A percentile compares a stretch with the other conserved stretches of the same genome.
Conservation (phyloP, 2,113 vertebrate genomes). For the Periophthalmodon schlosseri region DNA sequence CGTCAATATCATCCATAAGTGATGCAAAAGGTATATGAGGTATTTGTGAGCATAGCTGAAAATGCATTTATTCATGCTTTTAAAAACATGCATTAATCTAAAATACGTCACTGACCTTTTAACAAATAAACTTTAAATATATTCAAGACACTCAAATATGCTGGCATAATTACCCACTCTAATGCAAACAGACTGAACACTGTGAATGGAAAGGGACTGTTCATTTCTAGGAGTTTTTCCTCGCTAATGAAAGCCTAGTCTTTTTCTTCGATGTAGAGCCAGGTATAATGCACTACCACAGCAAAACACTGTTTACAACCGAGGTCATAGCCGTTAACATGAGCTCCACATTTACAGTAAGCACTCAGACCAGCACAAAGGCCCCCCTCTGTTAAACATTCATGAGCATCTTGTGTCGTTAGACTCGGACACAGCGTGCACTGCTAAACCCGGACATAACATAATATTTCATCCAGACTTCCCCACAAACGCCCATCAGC, state of each 20-base stretch:
- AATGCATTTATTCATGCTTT: conserved; percentile 14
- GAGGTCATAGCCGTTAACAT: conserved; percentile 24
- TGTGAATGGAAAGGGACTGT: conserved; percentile 19
- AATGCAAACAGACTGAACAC: conserved; percentile 25
- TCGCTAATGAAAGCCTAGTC: not conserved
- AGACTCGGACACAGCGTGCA: not conserved
- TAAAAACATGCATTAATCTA: conserved; percentile 32
- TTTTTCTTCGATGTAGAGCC: conserved; percentile 33
- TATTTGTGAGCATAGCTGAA: too few species aligned
- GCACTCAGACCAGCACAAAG: conserved; percentile 5
- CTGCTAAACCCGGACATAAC: conserved; percentile 17
- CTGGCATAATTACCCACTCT: not conserved
- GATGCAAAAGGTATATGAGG: too few species aligned
- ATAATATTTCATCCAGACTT: conserved; percentile 33
- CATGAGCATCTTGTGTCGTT: conserved; percentile 3
- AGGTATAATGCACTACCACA: conserved; percentile 47
- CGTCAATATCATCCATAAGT: not conserved
- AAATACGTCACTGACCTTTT: conserved; percentile 54
- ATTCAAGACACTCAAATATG: not conserved
- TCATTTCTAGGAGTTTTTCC: too few species aligned
- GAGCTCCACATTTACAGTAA: conserved; percentile 14
- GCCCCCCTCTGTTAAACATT: conserved; percentile 18
- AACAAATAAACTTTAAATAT: conserved; percentile 32
- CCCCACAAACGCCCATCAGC: conserved; percentile 40
- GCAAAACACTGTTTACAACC: conserved; percentile 41